phyloP scores from a whole-genome alignment of 2,113 vertebrate species.

The Sisor rabdophorus region DNA sequence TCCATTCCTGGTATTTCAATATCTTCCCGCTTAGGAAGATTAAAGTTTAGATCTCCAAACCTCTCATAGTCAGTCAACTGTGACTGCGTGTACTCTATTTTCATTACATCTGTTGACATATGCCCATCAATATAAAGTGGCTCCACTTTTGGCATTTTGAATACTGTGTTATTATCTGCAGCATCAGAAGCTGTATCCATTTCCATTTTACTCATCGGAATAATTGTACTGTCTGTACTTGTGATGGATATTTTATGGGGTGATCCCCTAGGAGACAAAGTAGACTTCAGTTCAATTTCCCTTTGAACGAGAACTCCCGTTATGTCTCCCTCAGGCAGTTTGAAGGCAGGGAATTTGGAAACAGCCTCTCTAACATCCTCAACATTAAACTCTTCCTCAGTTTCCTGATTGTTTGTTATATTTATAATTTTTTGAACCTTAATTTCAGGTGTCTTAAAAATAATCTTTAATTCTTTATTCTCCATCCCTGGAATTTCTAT shows the following conservation, averaged over 20 bases:
- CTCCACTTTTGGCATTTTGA: conserved; percentile 58
- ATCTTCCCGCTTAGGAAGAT: conserved; percentile 54
- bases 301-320: conserved; percentile 64
- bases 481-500: conserved; percentile 75
- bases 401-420: conserved; percentile 31
- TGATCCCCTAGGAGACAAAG: conserved; percentile 56
- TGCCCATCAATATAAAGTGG: conserved; percentile 45
- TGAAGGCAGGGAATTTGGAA: conserved; percentile 70
- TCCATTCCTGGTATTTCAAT: conserved; percentile 58
- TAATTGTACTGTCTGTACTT: conserved; percentile 52
- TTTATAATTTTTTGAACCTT: conserved; percentile 55
- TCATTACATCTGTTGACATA: conserved; percentile 49
- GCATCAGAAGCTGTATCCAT: conserved; percentile 44
- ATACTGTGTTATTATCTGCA: conserved; percentile 39
- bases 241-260: conserved; percentile 59
- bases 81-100: conserved; percentile 41
- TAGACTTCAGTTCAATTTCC: conserved; percentile 69
- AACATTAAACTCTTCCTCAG: conserved; percentile 64
- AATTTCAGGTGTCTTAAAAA: conserved; percentile 35
- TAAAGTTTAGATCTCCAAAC: conserved; percentile 38
- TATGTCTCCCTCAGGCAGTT: conserved; percentile 66
- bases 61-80: conserved; percentile 22
- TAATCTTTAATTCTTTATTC: conserved; percentile 48
- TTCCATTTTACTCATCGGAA: conserved; percentile 35
- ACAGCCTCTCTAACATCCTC: conserved; percentile 69